Conservation (phyloP, 2,888 invertebrate genomes). For the Phengaris arion region DNA sequence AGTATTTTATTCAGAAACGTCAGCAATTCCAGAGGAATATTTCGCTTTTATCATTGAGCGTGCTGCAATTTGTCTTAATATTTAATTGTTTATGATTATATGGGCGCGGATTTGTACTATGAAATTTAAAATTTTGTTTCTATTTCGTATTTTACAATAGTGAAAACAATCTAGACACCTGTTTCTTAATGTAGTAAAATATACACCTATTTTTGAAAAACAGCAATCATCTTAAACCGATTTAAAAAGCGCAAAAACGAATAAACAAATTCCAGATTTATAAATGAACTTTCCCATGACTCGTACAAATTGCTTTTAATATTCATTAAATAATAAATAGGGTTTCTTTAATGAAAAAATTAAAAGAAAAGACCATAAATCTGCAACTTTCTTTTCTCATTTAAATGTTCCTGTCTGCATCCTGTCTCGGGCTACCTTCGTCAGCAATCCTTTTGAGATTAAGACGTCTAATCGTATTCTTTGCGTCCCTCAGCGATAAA, state of each 20-base stretch:
- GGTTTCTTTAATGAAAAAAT: constrained; percentile 22
- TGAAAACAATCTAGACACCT: background rate
- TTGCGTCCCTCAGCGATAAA: constrained; percentile 53
- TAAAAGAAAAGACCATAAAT: constrained; percentile 23
- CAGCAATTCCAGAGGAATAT: constrained; percentile 34
- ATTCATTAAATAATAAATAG: constrained; percentile 25
- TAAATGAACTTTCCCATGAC: constrained; percentile 6
- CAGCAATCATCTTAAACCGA: background rate
- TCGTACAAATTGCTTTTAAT: constrained; percentile 18
- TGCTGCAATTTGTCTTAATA: constrained; percentile 16
- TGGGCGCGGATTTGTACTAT: background rate
- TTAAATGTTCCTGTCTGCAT: constrained; percentile 31
- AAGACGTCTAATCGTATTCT: constrained; percentile 67
- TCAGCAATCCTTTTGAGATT: constrained; percentile 59
- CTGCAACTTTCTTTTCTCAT: constrained; percentile 29
- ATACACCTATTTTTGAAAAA: background rate
- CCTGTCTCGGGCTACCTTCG: constrained; percentile 42
- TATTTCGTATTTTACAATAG: background rate
- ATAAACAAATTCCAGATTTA: constrained; percentile 1
- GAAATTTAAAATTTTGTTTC: background rate
- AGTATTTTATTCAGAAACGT: constrained; percentile 53
- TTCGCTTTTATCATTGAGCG: constrained; percentile 24
- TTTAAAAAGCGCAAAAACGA: background rate
- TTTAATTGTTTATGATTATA: constrained; percentile 17
- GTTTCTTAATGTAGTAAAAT: background rate